Percentiles rank a stretch among this genome's conserved stretches.
Conservation (phyloP, 2,888 invertebrate species). For the Plusia festucae region DNA sequence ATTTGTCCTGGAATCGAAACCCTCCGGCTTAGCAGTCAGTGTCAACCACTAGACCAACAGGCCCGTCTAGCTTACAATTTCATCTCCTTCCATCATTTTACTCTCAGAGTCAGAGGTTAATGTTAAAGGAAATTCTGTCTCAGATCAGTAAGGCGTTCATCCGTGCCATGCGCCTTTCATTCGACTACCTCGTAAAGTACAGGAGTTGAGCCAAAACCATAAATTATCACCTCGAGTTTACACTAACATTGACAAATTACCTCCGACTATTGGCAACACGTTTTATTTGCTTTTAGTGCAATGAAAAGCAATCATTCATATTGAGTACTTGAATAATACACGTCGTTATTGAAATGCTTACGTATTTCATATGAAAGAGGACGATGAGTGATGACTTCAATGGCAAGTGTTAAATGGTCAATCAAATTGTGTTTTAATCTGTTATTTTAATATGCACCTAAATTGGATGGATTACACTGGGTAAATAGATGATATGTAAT, state of each 20-base stretch:
- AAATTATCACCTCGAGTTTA: slow-evolving; percentile 24
- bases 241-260: slow-evolving; percentile 34
- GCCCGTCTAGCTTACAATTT: not conserved
- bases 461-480: no score
- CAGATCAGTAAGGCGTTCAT: slow-evolving; percentile 4
- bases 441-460: not conserved
- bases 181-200: not conserved
- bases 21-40: no score
- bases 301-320: slow-evolving; percentile 13
- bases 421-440: not conserved
- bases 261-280: slow-evolving; percentile 14
- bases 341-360: not conserved
- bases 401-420: not conserved
- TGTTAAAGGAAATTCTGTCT: slow-evolving; percentile 1
- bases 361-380: not conserved
- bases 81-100: not conserved
- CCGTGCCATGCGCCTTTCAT: not conserved
- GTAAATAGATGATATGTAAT: no score
- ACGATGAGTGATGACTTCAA: slow-evolving; percentile 5
- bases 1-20: no score
- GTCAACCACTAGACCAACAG: no score
- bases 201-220: slow-evolving; percentile 11
- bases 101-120: not conserved
- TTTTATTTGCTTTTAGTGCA: slow-evolving; percentile 33
- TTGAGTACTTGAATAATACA: not conserved